Conservation (phyloP, 2,888 invertebrate species). For the Coelinius sp. region DNA sequence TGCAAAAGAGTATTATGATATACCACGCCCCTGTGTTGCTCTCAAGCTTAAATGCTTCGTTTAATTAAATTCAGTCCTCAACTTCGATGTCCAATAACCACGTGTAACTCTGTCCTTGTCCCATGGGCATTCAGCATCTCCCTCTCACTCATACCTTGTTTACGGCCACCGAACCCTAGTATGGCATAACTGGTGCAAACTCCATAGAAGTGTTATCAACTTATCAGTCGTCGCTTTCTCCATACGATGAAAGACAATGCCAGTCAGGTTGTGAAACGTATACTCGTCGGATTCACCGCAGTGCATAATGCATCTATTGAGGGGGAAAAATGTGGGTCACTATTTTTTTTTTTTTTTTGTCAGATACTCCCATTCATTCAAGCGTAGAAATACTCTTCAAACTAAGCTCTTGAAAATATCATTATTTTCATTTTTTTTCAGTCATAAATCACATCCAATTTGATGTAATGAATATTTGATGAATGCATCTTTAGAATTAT, state of each 20-base stretch:
- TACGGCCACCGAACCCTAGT: constrained; percentile 30
- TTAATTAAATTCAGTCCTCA: constrained; percentile 58
- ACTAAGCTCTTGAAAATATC: not conserved
- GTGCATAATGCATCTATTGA: not conserved
- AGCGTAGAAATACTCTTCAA: no score
- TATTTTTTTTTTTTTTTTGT: not conserved
- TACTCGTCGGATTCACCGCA: constrained; percentile 1
- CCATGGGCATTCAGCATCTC: constrained; percentile 22
- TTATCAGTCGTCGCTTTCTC: constrained; percentile 36
- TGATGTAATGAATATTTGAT: no score
- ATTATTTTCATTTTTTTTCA: not conserved
- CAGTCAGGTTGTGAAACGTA: constrained; percentile 22
- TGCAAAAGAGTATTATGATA: not conserved
- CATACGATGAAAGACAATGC: constrained; percentile 20
- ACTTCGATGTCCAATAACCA: constrained; percentile 60
- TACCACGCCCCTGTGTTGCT: constrained; percentile 17
- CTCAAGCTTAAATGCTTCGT: constrained; percentile 28
- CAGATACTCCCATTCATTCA: no score
- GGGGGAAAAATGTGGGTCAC: not conserved
- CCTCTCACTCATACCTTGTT: constrained; percentile 6
- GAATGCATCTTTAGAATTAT: not conserved
- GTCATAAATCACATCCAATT: no score
- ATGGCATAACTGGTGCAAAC: constrained; percentile 34
- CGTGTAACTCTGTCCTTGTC: constrained; percentile 42
- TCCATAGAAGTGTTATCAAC: constrained; percentile 47